Conservation (phyloP, 2,888 invertebrate species). For the Rambutsinella grinnellia region DNA sequence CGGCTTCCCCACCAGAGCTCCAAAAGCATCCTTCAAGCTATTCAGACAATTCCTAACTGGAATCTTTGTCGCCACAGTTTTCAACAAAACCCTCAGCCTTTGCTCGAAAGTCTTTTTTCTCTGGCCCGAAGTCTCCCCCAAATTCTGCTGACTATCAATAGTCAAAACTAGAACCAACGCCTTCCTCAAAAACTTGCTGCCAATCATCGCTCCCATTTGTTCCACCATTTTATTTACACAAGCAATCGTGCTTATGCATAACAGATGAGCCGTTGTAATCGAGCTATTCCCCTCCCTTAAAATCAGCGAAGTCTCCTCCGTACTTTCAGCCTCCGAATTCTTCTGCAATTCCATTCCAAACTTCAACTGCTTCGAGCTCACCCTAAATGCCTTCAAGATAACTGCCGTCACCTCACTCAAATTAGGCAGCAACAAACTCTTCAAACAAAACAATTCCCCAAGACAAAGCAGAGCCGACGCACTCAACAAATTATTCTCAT, state of each 20-base stretch:
- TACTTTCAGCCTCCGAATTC: slow-evolving; percentile 9
- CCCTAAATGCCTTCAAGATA: slow-evolving; percentile 60
- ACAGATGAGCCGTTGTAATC: slow-evolving; percentile 53
- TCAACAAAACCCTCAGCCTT: slow-evolving; percentile 58
- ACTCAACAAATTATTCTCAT: slow-evolving; percentile 59
- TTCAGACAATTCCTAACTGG: slow-evolving; percentile 61
- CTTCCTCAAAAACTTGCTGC: slow-evolving; percentile 62
- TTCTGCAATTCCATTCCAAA: slow-evolving; percentile 9
- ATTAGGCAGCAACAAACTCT: slow-evolving; percentile 61
- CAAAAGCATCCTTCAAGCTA: slow-evolving; percentile 59
- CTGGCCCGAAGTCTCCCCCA: slow-evolving; percentile 51
- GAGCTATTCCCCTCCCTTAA: slow-evolving; percentile 40
- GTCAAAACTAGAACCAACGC: slow-evolving; percentile 52
- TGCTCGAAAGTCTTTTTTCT: slow-evolving; percentile 62
- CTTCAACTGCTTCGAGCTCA: slow-evolving; percentile 43
- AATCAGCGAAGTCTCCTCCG: neutral
- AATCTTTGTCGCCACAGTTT: slow-evolving; percentile 61
- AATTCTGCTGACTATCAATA: slow-evolving; percentile 52
- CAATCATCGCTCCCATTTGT: slow-evolving; percentile 63
- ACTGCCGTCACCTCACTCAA: slow-evolving; percentile 56
- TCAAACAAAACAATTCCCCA: slow-evolving; percentile 69
- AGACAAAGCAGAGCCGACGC: slow-evolving; percentile 67
- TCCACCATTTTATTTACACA: slow-evolving; percentile 64
- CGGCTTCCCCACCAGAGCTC: slow-evolving; percentile 29
- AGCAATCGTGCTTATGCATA: slow-evolving; percentile 63